A percentile compares a stretch with the other conserved stretches of the same genome.
Evolutionary conservation across 2,113 vertebrate genomes (phyloP).

Genomic region (Polypterus bichir): DNA sequence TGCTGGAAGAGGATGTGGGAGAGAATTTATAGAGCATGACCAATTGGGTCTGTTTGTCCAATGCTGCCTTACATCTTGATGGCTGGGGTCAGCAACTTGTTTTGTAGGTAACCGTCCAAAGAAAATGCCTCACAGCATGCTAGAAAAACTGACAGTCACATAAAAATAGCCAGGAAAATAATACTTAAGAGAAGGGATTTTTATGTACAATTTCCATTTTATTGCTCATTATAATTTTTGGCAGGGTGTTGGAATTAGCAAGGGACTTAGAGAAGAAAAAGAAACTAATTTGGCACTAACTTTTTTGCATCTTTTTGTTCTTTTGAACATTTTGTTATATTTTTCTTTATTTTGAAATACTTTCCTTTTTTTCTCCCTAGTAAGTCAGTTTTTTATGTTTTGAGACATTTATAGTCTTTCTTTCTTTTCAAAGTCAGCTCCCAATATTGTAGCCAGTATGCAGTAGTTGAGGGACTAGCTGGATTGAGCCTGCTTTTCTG

Average conservation of each 20-base stretch:
- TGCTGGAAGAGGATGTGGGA: slow-evolving; percentile 45
- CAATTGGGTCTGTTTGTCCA: slow-evolving; percentile 47
- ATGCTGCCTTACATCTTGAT: slow-evolving; percentile 31
- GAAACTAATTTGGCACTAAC: too few relatives aligned
- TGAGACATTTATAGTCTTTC: too few relatives aligned
- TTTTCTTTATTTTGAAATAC: too few relatives aligned
- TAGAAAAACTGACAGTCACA: slow-evolving; percentile 39
- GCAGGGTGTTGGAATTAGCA: slow-evolving; percentile 13
- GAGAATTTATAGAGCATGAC: slow-evolving; percentile 58
- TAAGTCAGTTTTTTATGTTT: too few relatives aligned
- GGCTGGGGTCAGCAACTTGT: slow-evolving; percentile 36
- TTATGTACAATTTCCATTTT: slow-evolving; percentile 16
- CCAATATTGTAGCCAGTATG: too few relatives aligned
- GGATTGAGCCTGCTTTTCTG: too few relatives aligned
- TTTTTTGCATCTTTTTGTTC: too few relatives aligned
- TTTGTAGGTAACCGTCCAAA: slow-evolving; percentile 44
- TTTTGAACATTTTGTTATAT: too few relatives aligned
- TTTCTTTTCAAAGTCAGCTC: too few relatives aligned
- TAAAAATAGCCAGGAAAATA: slow-evolving; percentile 39
- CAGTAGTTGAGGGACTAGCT: too few relatives aligned
- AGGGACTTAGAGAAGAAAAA: slow-evolving; percentile 5
- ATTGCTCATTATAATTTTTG: slow-evolving; percentile 17
- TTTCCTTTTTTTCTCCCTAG: too few relatives aligned
- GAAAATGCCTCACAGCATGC: slow-evolving; percentile 48
- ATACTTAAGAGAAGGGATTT: slow-evolving; percentile 32